Conservation (phyloP, 1,140 invertebrate species). For the Lordiphosa mommai region DNA sequence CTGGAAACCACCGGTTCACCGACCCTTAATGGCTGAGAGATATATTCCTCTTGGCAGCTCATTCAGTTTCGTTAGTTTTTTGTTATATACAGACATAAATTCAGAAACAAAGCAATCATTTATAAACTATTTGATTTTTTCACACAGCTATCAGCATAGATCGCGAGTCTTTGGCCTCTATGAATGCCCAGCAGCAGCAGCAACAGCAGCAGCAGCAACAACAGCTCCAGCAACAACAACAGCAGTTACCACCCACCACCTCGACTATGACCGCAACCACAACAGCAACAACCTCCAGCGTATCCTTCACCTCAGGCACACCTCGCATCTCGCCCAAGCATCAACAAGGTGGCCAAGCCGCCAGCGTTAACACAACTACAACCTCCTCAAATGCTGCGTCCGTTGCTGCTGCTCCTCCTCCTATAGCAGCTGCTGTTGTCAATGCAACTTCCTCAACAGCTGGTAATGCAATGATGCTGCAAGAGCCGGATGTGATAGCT, state of each 20-base stretch:
- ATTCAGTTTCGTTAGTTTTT: too few species aligned
- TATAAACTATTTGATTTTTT: constrained; percentile 1
- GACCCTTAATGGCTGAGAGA: too few species aligned
- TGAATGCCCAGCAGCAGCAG: constrained; percentile 52
- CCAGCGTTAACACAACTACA: neutral
- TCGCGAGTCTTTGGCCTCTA: constrained; percentile 71
- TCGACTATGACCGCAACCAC: constrained; percentile 12
- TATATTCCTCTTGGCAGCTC: too few species aligned
- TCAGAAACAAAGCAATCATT: constrained; percentile 14
- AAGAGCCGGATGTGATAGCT: constrained; percentile 95
- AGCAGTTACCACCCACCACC: constrained; percentile 19
- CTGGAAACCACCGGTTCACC: too few species aligned
- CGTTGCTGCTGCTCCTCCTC: neutral
- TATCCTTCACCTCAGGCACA: constrained; percentile 22
- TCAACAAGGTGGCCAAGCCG: constrained; percentile 9
- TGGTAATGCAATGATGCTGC: constrained; percentile 80
- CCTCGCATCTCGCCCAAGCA: constrained; percentile 42
- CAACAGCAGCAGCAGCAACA: constrained; percentile 40
- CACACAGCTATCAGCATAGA: constrained; percentile 66
- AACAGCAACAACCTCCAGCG: constrained; percentile 19
- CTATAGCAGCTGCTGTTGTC: neutral
- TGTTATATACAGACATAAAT: too few species aligned
- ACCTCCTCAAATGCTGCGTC: neutral
- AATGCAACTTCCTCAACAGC: neutral
- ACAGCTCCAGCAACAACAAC: constrained; percentile 33